Evolutionary conservation across 2,888 invertebrate species (phyloP), one percentile per base, ranked within the genome.

Genomic region (Machimus rusticus): DNA sequence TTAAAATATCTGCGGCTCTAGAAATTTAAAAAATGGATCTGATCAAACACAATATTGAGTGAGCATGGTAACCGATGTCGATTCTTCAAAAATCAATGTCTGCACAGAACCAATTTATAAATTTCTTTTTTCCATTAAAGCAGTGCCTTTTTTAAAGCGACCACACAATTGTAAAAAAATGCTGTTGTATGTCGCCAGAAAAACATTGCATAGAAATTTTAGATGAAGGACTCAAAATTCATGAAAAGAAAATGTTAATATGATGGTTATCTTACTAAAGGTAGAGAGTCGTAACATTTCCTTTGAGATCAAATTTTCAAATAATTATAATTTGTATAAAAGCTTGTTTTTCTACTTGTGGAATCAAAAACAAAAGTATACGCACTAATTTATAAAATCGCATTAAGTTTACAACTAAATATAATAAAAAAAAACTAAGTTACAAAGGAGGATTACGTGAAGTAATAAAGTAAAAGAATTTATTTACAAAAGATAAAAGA

Each of bases 351-450:
- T 66, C 66, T 66, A 66, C 66, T 46, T 81, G 51, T 81, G 51
- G 43, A 81, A 81, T 51, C 81, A 81, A 81, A 81, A 81, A 46
- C 19, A 81, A 84, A 84, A 28, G 84, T 84, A 84, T 84, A 84
- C 84, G 84, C 84, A 84, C 84, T 84, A 84, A 84, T 84, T 84
- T 84, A 34, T 84, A 84, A 84, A 84, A 66, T 84, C 37, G 74
- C 39, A 84, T 74, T 84, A 74, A 84, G 74, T 84, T 84, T 34
- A 84, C 57, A 37, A 66, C 66, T 66, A 66, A 66, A 46, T 79
- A 39, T 79, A 79, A 3, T 8, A 78, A 39, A 79, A 79, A n/a
- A 46, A 79, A 46, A 46, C 14, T 66, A 66, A 57, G 74, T 74
- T 74, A 84, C 19, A 57, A 84, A 55, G 43, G n/a, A 74, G 28